Percentiles rank a stretch among this genome's conserved stretches.
Conservation (phyloP, 2,797 vertebrate genomes). For the Limosa lapponica region DNA sequence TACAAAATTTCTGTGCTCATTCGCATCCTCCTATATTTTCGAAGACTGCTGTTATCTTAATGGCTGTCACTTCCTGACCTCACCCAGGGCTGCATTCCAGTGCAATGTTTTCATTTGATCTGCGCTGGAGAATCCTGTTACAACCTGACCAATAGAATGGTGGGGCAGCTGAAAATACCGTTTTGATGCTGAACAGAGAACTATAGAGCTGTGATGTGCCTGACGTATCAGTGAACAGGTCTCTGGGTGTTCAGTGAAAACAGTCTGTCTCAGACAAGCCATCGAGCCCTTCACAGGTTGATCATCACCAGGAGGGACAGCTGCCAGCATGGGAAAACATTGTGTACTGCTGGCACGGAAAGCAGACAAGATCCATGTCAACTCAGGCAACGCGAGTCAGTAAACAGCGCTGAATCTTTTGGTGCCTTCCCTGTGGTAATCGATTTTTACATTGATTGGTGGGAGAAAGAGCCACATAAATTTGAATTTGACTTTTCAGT, state of each 20-base stretch:
- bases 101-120: not conserved
- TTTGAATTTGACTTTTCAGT: not conserved
- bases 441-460: not conserved
- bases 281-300: not conserved
- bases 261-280: not conserved
- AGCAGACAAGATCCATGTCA: not conserved
- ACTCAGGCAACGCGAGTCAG: not conserved
- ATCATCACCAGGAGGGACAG: not conserved
- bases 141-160: not conserved
- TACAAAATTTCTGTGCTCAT: rapidly evolving
- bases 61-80: not conserved
- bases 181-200: not conserved
- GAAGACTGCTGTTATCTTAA: not conserved
- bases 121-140: not conserved
- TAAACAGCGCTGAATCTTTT: not conserved
- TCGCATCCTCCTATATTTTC: not conserved
- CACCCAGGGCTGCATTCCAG: not conserved
- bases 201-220: not conserved
- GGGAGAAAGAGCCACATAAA: not conserved
- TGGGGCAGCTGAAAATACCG: not conserved
- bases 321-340: not conserved
- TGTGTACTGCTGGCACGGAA: not conserved
- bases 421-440: not conserved
- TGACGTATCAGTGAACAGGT: not conserved
- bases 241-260: not conserved